phyloP scores from a whole-genome alignment of 2,113 vertebrate genomes.

The Siphamia tubifer region DNA sequence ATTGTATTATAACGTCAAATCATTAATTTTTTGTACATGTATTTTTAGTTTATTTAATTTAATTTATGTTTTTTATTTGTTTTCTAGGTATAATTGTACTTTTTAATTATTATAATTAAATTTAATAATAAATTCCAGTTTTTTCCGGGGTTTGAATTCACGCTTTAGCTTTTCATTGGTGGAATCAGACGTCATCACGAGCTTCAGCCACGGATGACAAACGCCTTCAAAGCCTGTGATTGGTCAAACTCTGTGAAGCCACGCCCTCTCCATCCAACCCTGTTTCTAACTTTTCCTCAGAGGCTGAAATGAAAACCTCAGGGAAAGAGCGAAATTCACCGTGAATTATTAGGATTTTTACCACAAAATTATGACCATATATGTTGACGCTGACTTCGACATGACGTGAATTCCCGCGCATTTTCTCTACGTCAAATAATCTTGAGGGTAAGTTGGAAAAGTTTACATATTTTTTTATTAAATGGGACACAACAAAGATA shows the following conservation, averaged over 20 bases:
- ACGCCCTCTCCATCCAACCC: conserved; percentile 45
- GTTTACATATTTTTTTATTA: conserved; percentile 2
- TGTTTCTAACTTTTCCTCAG: conserved; percentile 43
- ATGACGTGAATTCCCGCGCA: conserved; percentile 51
- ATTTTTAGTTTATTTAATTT: too few relatives aligned
- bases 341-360: conserved; percentile 37
- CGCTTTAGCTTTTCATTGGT: conserved; percentile 57
- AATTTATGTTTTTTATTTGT: too few relatives aligned
- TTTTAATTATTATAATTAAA: too few relatives aligned
- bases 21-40: too few relatives aligned
- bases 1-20: too few relatives aligned
- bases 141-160: background rate
- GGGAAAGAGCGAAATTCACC: conserved; percentile 33
- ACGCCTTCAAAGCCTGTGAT: conserved; percentile 34
- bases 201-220: background rate
- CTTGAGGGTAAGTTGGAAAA: conserved; percentile 64
- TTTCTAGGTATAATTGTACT: too few relatives aligned
- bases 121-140: too few relatives aligned
- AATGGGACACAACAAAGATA: background rate
- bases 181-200: background rate
- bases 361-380: conserved; percentile 11
- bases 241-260: conserved; percentile 35
- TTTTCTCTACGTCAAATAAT: conserved; percentile 13
- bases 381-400: conserved; percentile 4
- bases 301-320: conserved; percentile 66